These are phyloP conservation scores for Maniola jurtina DNA, from an alignment of 1,140 invertebrate species.

Conservation along the genomic window DNA sequence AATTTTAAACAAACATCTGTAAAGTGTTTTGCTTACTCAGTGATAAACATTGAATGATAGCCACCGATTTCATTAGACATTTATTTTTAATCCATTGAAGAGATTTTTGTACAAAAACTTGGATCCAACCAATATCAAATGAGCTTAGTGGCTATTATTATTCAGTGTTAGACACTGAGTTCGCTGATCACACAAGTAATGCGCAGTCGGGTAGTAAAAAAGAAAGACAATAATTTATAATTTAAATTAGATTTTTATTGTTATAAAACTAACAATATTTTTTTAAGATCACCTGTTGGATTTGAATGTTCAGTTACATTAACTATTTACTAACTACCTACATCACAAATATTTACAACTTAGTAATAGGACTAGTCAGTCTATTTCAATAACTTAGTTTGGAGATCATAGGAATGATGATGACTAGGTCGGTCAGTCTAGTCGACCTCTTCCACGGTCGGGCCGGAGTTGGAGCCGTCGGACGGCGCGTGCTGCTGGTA, in stretches of 20 bases:
- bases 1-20: too few relatives aligned
- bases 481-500: constrained; percentile 24
- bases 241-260: constrained; percentile 15
- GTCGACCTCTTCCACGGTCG: constrained; percentile 86
- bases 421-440: constrained; percentile 38
- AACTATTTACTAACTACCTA: constrained; percentile 31
- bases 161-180: too few relatives aligned
- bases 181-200: neutral
- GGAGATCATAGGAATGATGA: too few relatives aligned
- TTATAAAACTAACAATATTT: constrained; percentile 1
- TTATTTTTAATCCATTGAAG: too few relatives aligned
- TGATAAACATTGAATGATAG: too few relatives aligned
- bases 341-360: constrained; percentile 30
- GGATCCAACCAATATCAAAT: too few relatives aligned
- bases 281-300: constrained; percentile 20
- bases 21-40: too few relatives aligned
- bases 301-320: constrained; percentile 13
- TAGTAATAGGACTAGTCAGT: constrained; percentile 9
- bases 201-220: neutral
- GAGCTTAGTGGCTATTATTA: too few relatives aligned
- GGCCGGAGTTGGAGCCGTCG: constrained; percentile 60
- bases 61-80: too few relatives aligned
- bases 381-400: too few relatives aligned
- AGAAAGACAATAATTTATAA: constrained; percentile 5
- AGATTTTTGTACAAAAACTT: too few relatives aligned